Base-by-base conservation (phyloP, 1,140 invertebrate genomes). In the Eubasilissa regina region DNA sequence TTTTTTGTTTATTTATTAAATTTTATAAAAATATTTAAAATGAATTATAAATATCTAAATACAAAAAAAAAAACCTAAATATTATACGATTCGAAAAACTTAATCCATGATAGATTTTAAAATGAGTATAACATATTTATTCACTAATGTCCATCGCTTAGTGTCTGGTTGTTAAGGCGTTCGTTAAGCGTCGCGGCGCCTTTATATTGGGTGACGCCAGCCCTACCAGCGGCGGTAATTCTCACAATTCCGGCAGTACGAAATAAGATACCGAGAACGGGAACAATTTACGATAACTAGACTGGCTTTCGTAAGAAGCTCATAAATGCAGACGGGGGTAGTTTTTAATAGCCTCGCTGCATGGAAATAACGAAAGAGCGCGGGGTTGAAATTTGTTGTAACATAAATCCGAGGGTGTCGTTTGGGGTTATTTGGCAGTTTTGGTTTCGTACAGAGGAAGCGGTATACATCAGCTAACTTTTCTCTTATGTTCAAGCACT, bases 281-380 rank as follows among this genome's bases (percentile, higher is more conserved):
- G 53, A 35, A 25, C 68, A 51, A 78, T 73, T 78, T 78, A 62
- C 68, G 68, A 70, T 56, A 44, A 70, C 68, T 35, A 13, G 51
- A 53, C 70, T n/a, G 35, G 60, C 10, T 58, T 48, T 70, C 15
- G 15, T 15, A 70, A 70, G n/a, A 53, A 60, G 47, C 56, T 75
- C 60, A 75, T 75, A 75, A 79, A 62, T 70, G 74, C 51, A 55
- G 25, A 51, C 45, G 77, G 47, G 48, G 64, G 51, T 56, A 55
- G 60, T 80, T 80, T 35, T 72, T 80, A 80, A 80, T 76, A 75
- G 73, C 13, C 15, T 35, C 48, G 72, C 56, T 75, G 21, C 55
- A 44, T 13, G 74, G 64, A 76, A 76, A 73, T 78, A 73, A 72
- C 45, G 0, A 12, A 73, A 25, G 15, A 74, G 48, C 48, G 11